Base-by-base conservation (phyloP, 2,797 vertebrate species). In the Sebastes vulpes region DNA sequence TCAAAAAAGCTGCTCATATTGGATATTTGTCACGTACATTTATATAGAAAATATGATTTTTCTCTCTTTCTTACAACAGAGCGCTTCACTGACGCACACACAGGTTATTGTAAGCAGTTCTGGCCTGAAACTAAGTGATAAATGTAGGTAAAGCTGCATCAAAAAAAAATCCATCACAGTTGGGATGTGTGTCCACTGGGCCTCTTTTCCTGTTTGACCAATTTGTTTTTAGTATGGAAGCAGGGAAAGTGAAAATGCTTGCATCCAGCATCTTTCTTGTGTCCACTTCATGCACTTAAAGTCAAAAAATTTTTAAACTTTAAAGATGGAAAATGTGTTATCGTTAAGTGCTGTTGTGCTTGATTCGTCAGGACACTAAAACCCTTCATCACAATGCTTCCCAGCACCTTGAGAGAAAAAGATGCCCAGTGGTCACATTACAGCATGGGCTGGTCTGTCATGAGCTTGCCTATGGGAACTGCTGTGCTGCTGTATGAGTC, bases 391-490 rank as follows among this genome's bases (percentile, higher is more conserved):
- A 53, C 26, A 32, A 56, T 50, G 70, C 67, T 64, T 82, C 46
- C 50, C 31, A 23, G 65, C 58, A 75, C 68, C 42, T 61, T 11
- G 23, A 77, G 26, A 88, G 77, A 83, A 87, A 83, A 89, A 88
- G 82, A 84, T 66, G 72, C 77, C 89, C 73, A 80, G 81, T 91
- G 85, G 86, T 89, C 89, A 92, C 81, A 38, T 69, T 29, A 76
- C 72, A 82, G 68, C 69, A 29, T 57, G 57, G 65, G 70, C 42
- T 61, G 75, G 66, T 82, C 42, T 77, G 52, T 79, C 77, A 77
- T 74, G 82, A 86, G 69, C 58, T 80, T 81, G 77, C 59, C 29
- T 77, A 69, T 29, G 78, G 71, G 50, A 84, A 73, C 54, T 53
- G 80, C 57, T 81, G 78, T 65, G 69, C 77, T 56, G 77, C 83